Percentiles rank a stretch among this genome's conserved stretches.
phyloP scores from a whole-genome alignment of 2,888 invertebrate genomes.

The Chromoteleia sp. region DNA sequence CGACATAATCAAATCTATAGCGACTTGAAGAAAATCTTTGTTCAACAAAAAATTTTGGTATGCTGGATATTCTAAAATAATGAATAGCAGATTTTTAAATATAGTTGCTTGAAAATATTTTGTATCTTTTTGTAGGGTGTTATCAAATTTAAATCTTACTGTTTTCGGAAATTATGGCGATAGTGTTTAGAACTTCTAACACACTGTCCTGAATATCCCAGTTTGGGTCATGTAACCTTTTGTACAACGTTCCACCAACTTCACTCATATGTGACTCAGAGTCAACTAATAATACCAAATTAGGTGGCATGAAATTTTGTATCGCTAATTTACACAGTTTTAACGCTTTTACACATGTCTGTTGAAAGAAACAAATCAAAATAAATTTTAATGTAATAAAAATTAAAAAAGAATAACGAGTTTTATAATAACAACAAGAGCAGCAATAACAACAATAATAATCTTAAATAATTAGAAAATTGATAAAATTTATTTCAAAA shows the following conservation, averaged over 20 bases:
- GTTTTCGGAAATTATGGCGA: conserved; percentile 89
- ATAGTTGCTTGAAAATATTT: background rate
- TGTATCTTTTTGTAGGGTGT: too few relatives aligned
- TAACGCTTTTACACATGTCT: conserved; percentile 90
- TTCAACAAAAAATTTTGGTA: conserved; percentile 90
- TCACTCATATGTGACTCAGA: conserved; percentile 87
- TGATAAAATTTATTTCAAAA: too few relatives aligned
- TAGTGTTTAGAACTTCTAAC: conserved; percentile 89
- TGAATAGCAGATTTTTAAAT: conserved; percentile 14
- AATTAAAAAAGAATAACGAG: too few relatives aligned
- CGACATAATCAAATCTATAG: conserved; percentile 88
- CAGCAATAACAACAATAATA: too few relatives aligned
- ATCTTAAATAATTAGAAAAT: too few relatives aligned
- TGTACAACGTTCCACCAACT: conserved; percentile 88
- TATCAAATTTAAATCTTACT: too few relatives aligned
- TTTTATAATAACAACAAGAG: too few relatives aligned
- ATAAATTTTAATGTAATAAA: too few relatives aligned
- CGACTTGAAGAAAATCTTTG: conserved; percentile 88
- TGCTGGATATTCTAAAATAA: conserved; percentile 89
- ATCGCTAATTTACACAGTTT: conserved; percentile 90
- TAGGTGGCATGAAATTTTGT: conserved; percentile 91
- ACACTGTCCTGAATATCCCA: conserved; percentile 94
- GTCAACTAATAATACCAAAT: conserved; percentile 90
- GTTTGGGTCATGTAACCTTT: conserved; percentile 89
- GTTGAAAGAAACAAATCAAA: conserved; percentile 60